Evolutionary conservation across 92 coral and sea anemone species (phyloP), one percentile per base, ranked within the genome.

Genomic region (Parazoanthus swiftii): DNA sequence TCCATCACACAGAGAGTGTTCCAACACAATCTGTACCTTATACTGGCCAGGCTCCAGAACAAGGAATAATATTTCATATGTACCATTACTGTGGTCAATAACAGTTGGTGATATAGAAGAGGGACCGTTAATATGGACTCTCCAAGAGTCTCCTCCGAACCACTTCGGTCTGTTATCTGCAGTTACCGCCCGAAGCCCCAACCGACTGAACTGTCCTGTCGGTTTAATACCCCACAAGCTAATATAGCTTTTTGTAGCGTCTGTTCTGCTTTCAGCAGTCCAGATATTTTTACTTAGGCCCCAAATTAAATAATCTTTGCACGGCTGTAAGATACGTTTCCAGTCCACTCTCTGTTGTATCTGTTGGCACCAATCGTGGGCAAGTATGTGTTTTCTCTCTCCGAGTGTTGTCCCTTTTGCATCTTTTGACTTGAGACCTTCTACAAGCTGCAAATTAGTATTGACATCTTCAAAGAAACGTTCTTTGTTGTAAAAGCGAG

Each of bases 101-200:
- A 96, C 91, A 6, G 95, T 93, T 74, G 99, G 96, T 73, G 94
- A 89, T 44, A 95, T 75, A 23, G 90, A 77, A n/a, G 99, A 81
- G 9, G 98, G 94, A 25, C 99, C 99, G 68, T 44, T 88, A 74
- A 96, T 81, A 83, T 76, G 85, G 81, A 96, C 89, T 84, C 92
- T 74, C 99, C 98, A 96, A 21, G 91, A 90, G 89, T 96, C 99
- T 10, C 99, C 99, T 63, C 99, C 99, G 42, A 88, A 51, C 1
- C 74, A 86, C 89, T 95, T 96, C 0, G 87, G 90, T 68, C 76
- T 80, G 29, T 96, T 96, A 58, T 76, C 63, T 18, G 88, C 79
- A 3, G 98, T 93, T 86, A 90, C 94, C 20, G 96, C 84, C 80
- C 91, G 98, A 36, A 96, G 90, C 23, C 90, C 91, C 48, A 96